A percentile compares a stretch with the other conserved stretches of the same genome.
phyloP scores from a whole-genome alignment of 2,797 vertebrate genomes.

The Phalanger gymnotis region DNA sequence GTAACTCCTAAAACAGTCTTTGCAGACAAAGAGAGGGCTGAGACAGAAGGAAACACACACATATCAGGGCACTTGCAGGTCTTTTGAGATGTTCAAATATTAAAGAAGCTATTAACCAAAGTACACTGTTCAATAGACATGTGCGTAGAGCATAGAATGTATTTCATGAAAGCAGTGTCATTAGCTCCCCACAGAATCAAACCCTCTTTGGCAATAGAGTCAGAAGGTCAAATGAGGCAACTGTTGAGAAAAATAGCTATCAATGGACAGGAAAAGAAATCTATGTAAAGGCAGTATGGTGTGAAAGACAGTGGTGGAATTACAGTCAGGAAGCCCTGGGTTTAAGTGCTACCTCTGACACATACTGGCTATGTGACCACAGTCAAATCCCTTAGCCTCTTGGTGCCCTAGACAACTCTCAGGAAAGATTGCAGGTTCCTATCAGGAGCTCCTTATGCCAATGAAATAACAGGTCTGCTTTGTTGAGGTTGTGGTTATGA shows the following conservation, averaged over 20 bases:
- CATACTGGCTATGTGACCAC: not conserved
- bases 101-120: not conserved
- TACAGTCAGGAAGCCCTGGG: not conserved
- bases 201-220: not conserved
- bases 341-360: not conserved
- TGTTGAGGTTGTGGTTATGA: not conserved
- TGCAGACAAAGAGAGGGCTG: not conserved
- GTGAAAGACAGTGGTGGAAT: not conserved
- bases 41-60: not conserved
- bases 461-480: not conserved
- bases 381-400: not conserved
- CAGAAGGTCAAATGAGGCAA: not conserved
- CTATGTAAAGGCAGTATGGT: not conserved
- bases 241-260: not conserved
- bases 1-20: not conserved
- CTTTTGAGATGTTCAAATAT: not conserved
- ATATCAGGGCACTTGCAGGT: not conserved
- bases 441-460: not conserved
- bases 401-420: not conserved
- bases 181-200: not conserved
- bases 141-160: not conserved
- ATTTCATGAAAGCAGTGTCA: not conserved
- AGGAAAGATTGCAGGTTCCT: not conserved
- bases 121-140: not conserved
- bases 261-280: not conserved